Evolutionary conservation across 2,888 invertebrate species (phyloP), one percentile per base, ranked within the genome.

Genomic region (Ceratothoa steindachneri): DNA sequence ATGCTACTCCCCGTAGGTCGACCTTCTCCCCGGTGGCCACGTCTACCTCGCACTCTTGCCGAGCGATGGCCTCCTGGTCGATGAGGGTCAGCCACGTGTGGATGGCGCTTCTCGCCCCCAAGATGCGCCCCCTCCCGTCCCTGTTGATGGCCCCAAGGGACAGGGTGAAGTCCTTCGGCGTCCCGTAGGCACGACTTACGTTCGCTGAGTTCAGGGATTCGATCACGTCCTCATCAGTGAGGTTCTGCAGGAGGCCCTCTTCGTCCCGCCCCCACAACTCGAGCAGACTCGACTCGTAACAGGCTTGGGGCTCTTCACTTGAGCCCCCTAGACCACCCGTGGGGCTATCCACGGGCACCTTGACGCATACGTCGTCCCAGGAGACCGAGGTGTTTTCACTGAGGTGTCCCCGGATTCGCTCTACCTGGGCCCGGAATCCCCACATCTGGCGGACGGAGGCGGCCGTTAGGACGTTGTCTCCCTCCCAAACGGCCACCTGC

Each of bases 11-110:
- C 2, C 71, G 41, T n/a, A 71, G n/a, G 53, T 74, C 65, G 64
- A 90, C 91, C 89, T 90, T 90, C 82, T 91, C 90, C 82, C 90
- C 90, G 55, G 91, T 91, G 66, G 91, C 91, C 19, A 90, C 88
- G 81, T 88, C 85, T 68, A 87, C 87, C 84, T 89, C 88, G 83
- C 88, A 86, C 82, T 90, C 87, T 5, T 71, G 73, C 1, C 7
- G n/a, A 9, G 22, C 60, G 9, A 78, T 53, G 22, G 90, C 87
- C 67, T 87, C 85, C 1, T 89, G 87, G 86, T 90, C 90, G 84
- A 77, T 31, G 3, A 51, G 22, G 29, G 71, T 69, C 28, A 79
- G 55, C 80, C 80, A 80, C 24, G 52, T 30, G 28, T 77, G 86
- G 78, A 89, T 85, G 1, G 91, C 82, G 69, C 90, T 88, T 81